Base-by-base conservation (phyloP, 2,888 invertebrate genomes). In the Synergus umbraculus region DNA sequence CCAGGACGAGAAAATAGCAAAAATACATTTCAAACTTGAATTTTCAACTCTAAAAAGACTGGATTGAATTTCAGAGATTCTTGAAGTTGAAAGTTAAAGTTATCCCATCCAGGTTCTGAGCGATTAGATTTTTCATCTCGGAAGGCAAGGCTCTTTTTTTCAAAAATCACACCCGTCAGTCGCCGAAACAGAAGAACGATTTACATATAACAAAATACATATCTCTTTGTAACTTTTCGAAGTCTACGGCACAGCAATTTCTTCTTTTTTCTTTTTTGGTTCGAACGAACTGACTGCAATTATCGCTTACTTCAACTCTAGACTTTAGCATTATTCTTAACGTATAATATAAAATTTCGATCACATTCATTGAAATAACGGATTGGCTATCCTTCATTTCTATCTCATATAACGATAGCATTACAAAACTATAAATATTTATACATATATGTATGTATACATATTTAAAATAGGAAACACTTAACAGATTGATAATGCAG, bases 321-420 rank as follows among this genome's bases (percentile, higher is more conserved):
- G 41, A 69, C 69, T 44, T 83, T 77, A 78, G 67, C 46, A 66
- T 78, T 81, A 79, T 73, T 54, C 63, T 77, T 81, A 83, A 83
- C 79, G 78, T 76, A 65, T 76, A 79, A 79, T 83, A 84, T 65
- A 79, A 81, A 81, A 80, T 80, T 82, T 84, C 43, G 43, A 58
- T 79, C 77, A 81, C 76, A 79, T 49, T 80, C 77, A 79, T 77
- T 29, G 80, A 83, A 82, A 67, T 79, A 76, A 83, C 79, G 66
- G 63, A 80, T 78, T 77, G 77, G 65, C 76, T 78, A 79, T 76
- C 46, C 58, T 63, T 79, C 60, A 77, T 73, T 80, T 49, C 76
- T 79, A 63, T 77, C 60, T 37, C 77, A 76, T 80, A 81, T 73
- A 73, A 73, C 54, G 73, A 73, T 73, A 73, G 73, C 54, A 73